Conservation (phyloP, 2,797 vertebrate species). For the Falco columbarius region DNA sequence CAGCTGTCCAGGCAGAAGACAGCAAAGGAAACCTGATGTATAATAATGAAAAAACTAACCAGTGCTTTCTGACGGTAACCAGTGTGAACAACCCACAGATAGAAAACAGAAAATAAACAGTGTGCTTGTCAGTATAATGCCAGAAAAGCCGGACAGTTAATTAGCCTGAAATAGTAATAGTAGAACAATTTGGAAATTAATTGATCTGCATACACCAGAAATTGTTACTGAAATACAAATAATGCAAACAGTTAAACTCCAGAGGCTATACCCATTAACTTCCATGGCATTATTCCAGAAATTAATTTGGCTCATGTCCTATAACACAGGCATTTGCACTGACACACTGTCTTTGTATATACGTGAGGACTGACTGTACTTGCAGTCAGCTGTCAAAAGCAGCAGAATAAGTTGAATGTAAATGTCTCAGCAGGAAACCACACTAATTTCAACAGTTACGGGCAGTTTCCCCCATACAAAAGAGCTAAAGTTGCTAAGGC, state of each 20-base stretch:
- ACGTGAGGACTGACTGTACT: neutral
- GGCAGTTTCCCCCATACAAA: neutral
- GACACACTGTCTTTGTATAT: neutral
- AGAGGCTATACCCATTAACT: neutral
- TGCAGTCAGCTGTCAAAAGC: neutral
- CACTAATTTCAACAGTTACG: neutral
- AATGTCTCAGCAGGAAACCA: neutral
- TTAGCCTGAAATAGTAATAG: neutral
- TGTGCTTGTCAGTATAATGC: neutral
- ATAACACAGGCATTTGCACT: neutral
- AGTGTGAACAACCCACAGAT: neutral
- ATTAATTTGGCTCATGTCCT: neutral
- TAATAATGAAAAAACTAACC: neutral
- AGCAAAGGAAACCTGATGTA: neutral
- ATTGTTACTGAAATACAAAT: neutral
- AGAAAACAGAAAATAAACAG: neutral
- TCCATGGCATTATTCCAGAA: neutral
- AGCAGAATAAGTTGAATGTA: neutral
- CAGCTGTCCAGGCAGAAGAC: neutral
- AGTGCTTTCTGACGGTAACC: neutral
- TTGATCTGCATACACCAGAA: neutral
- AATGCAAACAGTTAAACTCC: neutral
- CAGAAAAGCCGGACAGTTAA: neutral
- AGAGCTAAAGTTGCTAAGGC: neutral
- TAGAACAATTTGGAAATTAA: neutral